phyloP scores from a whole-genome alignment of 2,888 invertebrate genomes.

The Harmothoe impar region DNA sequence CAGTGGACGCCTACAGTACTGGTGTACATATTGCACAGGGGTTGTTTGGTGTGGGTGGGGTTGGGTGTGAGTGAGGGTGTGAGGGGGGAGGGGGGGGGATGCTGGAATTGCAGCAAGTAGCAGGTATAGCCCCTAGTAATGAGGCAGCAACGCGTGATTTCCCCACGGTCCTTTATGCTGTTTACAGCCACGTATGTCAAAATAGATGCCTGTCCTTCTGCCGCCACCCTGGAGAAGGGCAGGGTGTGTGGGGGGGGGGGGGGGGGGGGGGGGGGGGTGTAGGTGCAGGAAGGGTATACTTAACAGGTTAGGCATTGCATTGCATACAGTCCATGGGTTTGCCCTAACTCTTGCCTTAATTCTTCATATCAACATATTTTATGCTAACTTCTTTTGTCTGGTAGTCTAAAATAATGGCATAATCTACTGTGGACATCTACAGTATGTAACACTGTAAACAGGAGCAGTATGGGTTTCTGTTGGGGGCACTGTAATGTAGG shows the following conservation, averaged over 20 bases:
- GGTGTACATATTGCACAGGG: no score
- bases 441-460: no score
- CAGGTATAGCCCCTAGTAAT: not conserved
- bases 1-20: no score
- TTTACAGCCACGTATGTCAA: constrained; percentile 16
- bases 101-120: not conserved
- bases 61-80: not conserved
- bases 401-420: no score
- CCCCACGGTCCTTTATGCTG: not conserved
- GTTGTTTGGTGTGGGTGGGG: no score
- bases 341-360: no score
- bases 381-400: no score
- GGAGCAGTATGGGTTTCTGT: no score
- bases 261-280: not conserved
- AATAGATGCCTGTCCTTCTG: constrained; percentile 3
- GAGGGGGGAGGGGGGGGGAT: not conserved
- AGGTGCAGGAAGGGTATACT: not conserved
- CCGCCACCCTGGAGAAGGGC: not conserved
- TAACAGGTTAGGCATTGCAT: not conserved
- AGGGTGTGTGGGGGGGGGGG: not conserved
- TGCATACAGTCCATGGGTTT: no score
- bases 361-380: no score
- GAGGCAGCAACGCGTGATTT: not conserved
- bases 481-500: no score
- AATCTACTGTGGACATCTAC: no score